Base-by-base conservation (phyloP, 92 coral and sea anemone species). In the Porites lobata region DNA sequence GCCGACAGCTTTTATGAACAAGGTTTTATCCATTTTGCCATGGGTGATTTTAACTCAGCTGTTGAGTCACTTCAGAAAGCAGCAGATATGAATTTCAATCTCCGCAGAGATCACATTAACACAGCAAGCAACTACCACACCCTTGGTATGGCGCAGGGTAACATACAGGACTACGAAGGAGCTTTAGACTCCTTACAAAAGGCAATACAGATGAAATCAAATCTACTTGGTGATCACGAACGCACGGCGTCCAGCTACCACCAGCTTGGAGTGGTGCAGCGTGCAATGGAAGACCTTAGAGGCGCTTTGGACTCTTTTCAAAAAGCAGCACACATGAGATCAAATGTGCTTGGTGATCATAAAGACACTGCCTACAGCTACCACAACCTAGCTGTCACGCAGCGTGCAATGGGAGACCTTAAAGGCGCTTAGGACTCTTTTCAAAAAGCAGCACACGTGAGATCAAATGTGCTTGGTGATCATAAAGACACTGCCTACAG, bases 361-460 rank as follows among this genome's bases (percentile, higher is more conserved):
- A 2, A 1, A 2, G 17, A 18, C 12, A 56, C 59, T 10, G 59
- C 59, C 12, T 1, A 1, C 59, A 56, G 59, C 59, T 56, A 56
- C 59, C 59, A 56, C 22, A 21, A 21, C 22, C 22, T 21, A 21
- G 22, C 22, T 21, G 22, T 21, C 22, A 21, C 22, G 22, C 22
- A 21, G 22, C 22, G 22, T 21, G 22, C 22, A 2, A 7, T 43
- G 8, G 58, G 1, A 15, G 21, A 7, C 67, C 50, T 15, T 1
- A 24, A 2, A 18, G 65, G 17, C 52, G 43, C 81, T 26, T 22
- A 24, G 38, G 17, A 17, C 78, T 54, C 87, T 58, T 82, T 82
- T 9, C 86, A 82, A 26, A 54, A 7, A 54, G 13, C 59, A 12
- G 59, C 13, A 54, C 2, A 54, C 59, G 26, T 9, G n/a, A 8